These are phyloP conservation scores for Enteromius trimaculatus DNA, from an alignment of 2,797 vertebrate species.

Conservation along the genomic window DNA sequence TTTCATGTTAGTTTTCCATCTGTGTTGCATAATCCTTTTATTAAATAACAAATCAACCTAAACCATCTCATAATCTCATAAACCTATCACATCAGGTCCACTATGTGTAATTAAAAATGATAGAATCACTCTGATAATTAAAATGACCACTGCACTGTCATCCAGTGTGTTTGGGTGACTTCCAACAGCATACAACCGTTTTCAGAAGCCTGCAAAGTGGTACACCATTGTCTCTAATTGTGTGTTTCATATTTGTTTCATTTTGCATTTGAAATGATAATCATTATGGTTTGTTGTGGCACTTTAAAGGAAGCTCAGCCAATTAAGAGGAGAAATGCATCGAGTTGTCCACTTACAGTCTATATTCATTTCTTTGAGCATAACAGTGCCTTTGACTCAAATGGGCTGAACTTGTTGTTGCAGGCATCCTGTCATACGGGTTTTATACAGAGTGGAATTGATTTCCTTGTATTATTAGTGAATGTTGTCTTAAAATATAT, in stretches of 20 bases:
- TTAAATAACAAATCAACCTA: conserved; percentile 26
- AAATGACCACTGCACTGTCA: not conserved
- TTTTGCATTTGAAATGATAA: conserved; percentile 18
- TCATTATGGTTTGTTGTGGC: conserved; percentile 7
- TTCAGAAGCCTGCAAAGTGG: not conserved
- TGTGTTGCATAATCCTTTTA: conserved; percentile 25
- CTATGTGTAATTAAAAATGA: conserved; percentile 25
- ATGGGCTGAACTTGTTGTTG: not conserved
- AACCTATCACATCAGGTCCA: conserved; percentile 15
- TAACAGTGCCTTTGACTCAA: conserved; percentile 49
- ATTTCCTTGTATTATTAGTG: not conserved
- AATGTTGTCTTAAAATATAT: conserved; percentile 10
- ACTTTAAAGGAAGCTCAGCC: conserved; percentile 40
- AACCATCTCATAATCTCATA: conserved; percentile 43
- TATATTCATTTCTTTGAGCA: conserved; percentile 14
- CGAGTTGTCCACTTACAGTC: conserved; percentile 27
- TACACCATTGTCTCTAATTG: not conserved
- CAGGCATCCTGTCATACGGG: not conserved
- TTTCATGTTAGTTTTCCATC: conserved; percentile 26
- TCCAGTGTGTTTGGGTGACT: not conserved
- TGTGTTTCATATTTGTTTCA: not conserved
- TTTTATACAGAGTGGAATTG: conserved; percentile 8
- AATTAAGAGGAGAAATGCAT: conserved; percentile 23
- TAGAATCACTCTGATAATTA: conserved; percentile 28
- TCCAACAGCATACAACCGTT: not conserved